phyloP scores from a whole-genome alignment of 1,140 invertebrate genomes.

The Cotesia chilonis region DNA sequence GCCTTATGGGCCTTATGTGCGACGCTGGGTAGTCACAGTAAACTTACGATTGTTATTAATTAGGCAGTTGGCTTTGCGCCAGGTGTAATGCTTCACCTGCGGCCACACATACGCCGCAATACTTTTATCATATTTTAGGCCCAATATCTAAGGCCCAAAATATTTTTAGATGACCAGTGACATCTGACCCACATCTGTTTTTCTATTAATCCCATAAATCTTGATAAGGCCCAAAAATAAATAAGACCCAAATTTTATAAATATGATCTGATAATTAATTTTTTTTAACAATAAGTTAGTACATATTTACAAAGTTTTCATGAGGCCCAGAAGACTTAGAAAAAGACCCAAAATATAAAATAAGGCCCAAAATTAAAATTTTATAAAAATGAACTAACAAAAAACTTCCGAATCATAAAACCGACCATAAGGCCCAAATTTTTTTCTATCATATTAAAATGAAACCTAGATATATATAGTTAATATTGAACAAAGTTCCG shows the following conservation, averaged over 20 bases:
- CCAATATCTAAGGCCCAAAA: not conserved
- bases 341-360: too few species aligned
- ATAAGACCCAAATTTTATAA: too few species aligned
- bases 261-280: too few species aligned
- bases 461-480: too few species aligned
- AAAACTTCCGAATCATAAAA: too few species aligned
- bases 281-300: too few species aligned
- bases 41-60: slow-evolving; percentile 55
- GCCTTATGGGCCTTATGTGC: not conserved
- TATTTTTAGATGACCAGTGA: slow-evolving; percentile 45
- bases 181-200: slow-evolving; percentile 57
- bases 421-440: not conserved
- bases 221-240: too few species aligned
- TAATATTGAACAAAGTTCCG: slow-evolving; percentile 45
- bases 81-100: slow-evolving; percentile 59
- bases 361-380: too few species aligned
- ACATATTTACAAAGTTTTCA: too few species aligned
- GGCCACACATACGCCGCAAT: slow-evolving; percentile 30
- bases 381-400: too few species aligned
- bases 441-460: not conserved
- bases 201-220: slow-evolving; percentile 5
- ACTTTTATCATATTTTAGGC: slow-evolving; percentile 3
- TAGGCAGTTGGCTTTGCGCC: slow-evolving; percentile 55
- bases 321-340: too few species aligned
- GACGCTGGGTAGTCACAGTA: slow-evolving; percentile 34